These are phyloP conservation scores for Corbicula japonica DNA, from an alignment of 2,888 invertebrate genomes.

Conservation along the genomic window DNA sequence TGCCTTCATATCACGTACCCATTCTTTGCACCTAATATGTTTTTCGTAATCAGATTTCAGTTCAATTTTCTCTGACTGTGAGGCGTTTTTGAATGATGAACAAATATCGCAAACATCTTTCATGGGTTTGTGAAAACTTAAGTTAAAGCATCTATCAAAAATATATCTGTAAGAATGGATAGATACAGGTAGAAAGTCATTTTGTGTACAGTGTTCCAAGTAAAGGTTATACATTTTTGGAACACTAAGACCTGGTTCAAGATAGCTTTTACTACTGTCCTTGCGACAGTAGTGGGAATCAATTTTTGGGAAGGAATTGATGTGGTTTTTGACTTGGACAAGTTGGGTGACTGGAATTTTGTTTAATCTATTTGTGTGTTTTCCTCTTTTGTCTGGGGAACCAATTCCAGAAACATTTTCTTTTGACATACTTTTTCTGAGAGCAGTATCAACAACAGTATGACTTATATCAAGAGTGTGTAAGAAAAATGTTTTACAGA, in stretches of 20 bases:
- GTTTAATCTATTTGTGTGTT: constrained; percentile 35
- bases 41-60: constrained; percentile 6
- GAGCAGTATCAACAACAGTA: background rate
- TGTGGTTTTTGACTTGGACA: constrained; percentile 23
- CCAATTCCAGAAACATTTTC: background rate
- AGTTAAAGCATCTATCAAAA: constrained; percentile 54
- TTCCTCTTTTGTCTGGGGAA: background rate
- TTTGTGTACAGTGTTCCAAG: constrained; percentile 34
- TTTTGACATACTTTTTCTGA: background rate
- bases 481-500: constrained; percentile 18
- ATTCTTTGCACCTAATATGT: constrained; percentile 29
- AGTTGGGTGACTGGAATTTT: constrained; percentile 21
- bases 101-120: constrained; percentile 61
- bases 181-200: constrained; percentile 23
- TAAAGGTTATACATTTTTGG: constrained; percentile 55
- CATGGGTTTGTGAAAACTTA: constrained; percentile 56
- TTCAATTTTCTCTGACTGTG: background rate
- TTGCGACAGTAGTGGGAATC: constrained; percentile 55
- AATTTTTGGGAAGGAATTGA: constrained; percentile 44
- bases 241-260: constrained; percentile 39
- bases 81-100: constrained; percentile 33
- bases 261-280: constrained; percentile 39
- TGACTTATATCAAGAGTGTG: background rate
- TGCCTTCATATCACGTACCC: constrained; percentile 26
- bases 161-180: constrained; percentile 48